Evolutionary conservation across 2,113 vertebrate species (phyloP), one percentile per base, ranked within the genome.

Genomic region (Echinops telfairi): DNA sequence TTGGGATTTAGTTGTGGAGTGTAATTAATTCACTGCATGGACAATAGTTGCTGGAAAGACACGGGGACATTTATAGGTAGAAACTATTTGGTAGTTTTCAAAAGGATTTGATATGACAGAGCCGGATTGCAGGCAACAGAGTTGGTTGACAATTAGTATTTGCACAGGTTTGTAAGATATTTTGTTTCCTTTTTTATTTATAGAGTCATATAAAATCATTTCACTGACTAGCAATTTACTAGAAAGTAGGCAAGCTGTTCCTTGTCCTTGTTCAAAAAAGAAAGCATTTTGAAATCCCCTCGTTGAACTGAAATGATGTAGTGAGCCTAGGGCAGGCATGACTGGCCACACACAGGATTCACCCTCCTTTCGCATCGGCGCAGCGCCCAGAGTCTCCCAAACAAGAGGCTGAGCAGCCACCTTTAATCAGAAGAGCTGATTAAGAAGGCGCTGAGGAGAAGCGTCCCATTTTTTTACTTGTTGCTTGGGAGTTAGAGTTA

Each of bases 1-100:
- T 98, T 96, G 47, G 96, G 91, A 96, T 97, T 97, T 98, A 98
- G 98, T 96, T 98, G 98, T 91, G 71, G 82, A 64, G 92, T 90
- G 93, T 97, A 95, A 98, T 98, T 97, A 97, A 97, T 97, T 96
- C 96, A 17, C 36, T 11, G 0, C 62, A 6, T 82, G 95, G 96
- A 89, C 84, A 95, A 93, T 96, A 97, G 97, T 88, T 97, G 83
- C 19, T 92, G 94, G 93, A 88, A 90, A 62, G 2, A 15, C 0
- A 0, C 40, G 57, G 36, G 20, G 71, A 86, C 85, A 83, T 89
- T 89, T 20, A 70, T 87, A 94, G 29, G 2, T 91, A 80, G 83
- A 89, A 53, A 2, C 66, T 71, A 88, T 66, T 75, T 1, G 64
- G 19, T 57, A 15, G 36, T 91, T 40, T 83, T 81, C 83, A 89